A percentile compares a stretch with the other conserved stretches of the same genome.
These are phyloP conservation scores for Heliornis fulica DNA, from an alignment of 2,113 vertebrate genomes.

Conservation along the genomic window DNA sequence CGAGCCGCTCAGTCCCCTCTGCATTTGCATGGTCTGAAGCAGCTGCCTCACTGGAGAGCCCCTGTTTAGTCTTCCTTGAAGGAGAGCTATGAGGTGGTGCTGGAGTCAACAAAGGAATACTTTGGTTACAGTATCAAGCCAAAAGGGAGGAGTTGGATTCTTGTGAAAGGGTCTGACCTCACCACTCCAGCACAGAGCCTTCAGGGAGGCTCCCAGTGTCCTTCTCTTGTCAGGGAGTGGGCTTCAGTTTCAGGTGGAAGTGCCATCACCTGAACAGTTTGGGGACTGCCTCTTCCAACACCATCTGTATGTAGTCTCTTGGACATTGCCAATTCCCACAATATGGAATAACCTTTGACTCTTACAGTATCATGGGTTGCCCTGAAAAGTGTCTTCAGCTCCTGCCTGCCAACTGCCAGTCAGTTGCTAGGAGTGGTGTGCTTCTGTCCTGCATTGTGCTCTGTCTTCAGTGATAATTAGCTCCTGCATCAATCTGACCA, in stretches of 20 bases:
- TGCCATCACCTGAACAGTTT: neutral
- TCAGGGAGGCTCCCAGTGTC: neutral
- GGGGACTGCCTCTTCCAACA: neutral
- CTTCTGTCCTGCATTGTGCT: neutral
- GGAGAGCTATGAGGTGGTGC: neutral
- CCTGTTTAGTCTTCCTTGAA: neutral
- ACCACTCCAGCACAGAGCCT: neutral
- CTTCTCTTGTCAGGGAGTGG: neutral
- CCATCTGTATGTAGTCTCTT: neutral
- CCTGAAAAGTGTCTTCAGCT: neutral
- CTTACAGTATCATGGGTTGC: neutral
- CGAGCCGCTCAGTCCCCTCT: neutral
- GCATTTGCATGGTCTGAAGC: neutral
- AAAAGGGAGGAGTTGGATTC: neutral
- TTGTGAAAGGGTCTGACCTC: neutral
- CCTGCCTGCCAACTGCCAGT: neutral
- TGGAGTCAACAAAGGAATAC: neutral
- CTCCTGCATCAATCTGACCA: neutral
- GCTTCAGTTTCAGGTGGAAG: neutral
- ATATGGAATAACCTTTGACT: rapidly evolving
- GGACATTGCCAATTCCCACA: neutral
- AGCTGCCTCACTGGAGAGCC: neutral
- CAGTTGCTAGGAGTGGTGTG: neutral
- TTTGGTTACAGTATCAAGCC: neutral
- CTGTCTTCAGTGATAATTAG: neutral